Base-by-base conservation (phyloP, 2,888 invertebrate genomes). In the Copidosoma aretas region DNA sequence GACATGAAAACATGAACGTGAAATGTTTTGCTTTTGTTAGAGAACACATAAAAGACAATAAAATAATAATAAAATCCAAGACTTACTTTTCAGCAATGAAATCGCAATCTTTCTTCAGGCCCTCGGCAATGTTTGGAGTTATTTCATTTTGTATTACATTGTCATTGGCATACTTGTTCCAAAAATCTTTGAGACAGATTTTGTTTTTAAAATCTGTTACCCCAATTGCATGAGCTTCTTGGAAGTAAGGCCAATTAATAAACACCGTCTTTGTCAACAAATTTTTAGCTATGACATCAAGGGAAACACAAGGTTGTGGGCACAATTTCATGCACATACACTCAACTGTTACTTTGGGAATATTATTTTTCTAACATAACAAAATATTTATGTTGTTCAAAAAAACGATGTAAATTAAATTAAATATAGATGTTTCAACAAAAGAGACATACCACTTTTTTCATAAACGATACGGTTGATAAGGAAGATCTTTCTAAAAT, bases 211-310 rank as follows among this genome's bases (percentile, higher is more conserved):
- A 86, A 76, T 89, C 87, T 0, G 90, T 89, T n/a, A 93, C 87
- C 1, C 88, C 86, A 60, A 89, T 82, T 4, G 93, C 91, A 77
- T 88, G 89, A 22, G 94, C 94, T 83, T 93, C 92, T 21, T 89
- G 87, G 64, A 98, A 87, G 85, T 97, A 94, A 0, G 98, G 98
- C 97, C 97, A 98, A 10, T 91, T 90, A 8, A 94, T 93, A 86
- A 90, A 93, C 1, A 97, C 88, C 56, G 86, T 85, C 80, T 91
- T 89, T 0, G 93, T 93, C 17, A 97, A 82, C 43, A 92, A 81
- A 53, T 91, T 86, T 14, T 85, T 80, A 0, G 92, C 91, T 0
- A 91, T 81, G 8, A 85, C 81, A 53, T 87, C 84, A 71, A 88
- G 74, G 73, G 85, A 82, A 66, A 86, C 82, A 10, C 81, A 80